Base-by-base conservation (phyloP, 1,140 invertebrate genomes). In the Telenomus remus region DNA sequence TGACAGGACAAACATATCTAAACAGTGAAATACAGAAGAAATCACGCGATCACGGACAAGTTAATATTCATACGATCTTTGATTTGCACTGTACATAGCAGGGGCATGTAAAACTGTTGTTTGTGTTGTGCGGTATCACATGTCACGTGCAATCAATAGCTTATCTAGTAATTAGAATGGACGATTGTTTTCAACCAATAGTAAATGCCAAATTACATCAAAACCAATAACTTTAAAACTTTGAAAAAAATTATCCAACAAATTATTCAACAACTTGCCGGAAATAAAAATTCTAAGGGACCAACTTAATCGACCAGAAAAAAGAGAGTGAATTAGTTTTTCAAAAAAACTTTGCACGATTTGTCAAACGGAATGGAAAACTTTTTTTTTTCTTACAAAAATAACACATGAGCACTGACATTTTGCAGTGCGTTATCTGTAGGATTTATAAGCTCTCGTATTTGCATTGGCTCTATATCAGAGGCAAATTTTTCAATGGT, bases 141-240 rank as follows among this genome's bases (percentile, higher is more conserved):
- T 51, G 43, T 61, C 48, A 51, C 47, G 19, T 61, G 57, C 48
- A 61, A 61, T 61, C 57, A 44, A 51, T 61, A 51, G 11, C 10
- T 11, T 39, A n/a, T 39, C n/a, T 13, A 44, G 7, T 14, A 44
- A 61, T 33, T 33, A 16, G 19, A 50, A 50, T 60, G 34, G 34
- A 50, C 42, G 19, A 51, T 34, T 15, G n/a, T 37, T 15, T 57
- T 12, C 1, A 47, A 37, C 10, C 19, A 35, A 16, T 9, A 39
- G 3, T 1, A 7, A 44, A 44, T 44, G n/a, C 3, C 13, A 44
- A 44, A 13, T 44, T 44, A 8, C 12, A 13, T 44, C 9, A 39
- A 11, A 2, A 39, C 9, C n/a, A 39, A 39, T 4, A 39, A 39
- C 2, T 39, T 39, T 39, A 2, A 39, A 39, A 4, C 37, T 11